Base-by-base conservation (phyloP, 2,888 invertebrate genomes). In the Hermaeophaga mercurialis region DNA sequence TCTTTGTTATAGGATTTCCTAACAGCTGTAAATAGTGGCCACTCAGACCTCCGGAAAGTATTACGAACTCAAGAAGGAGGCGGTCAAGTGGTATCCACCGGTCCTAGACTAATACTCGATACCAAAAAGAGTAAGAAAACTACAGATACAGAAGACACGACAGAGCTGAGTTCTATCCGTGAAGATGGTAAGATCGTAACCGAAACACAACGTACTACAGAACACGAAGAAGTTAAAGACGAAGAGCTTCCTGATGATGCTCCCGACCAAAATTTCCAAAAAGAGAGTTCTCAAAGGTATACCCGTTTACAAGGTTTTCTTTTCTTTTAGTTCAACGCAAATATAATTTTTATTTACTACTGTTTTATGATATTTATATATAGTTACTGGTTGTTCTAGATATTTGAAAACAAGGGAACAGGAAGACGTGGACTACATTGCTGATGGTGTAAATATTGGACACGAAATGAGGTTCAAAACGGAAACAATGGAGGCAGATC, bases 171-270 rank as follows among this genome's bases (percentile, higher is more conserved):
- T 71, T 87, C 90, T 41, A 82, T 90, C 43, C 86, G 87, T 65
- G 84, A 88, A 26, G 91, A 93, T 80, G 94, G 94, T 24, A 87
- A 89, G 62, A 85, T 94, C 70, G 86, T 93, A 65, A 94, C 93
- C 6, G 93, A 94, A 80, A 90, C 87, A 62, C 86, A 87, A 70
- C 87, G 87, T 70, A 91, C 88, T 54, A 89, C 88, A 62, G 90
- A 92, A 74, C 91, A 92, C 82, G 92, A 93, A 78, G 86, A 88
- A 74, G 82, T 90, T 54, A 86, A 88, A 70, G 91, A 92, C 84
- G 87, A 90, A 74, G 90, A 91, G 70, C 78, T 89, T 34, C 85
- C 86, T 5, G 85, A 87, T 65, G 83, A 85, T 70, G 85, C 70
- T 3, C 71, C 71, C 4, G 76, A 80, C 50, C 74, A 76, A 52